A percentile compares a stretch with the other conserved stretches of the same genome.
Conservation (phyloP, 2,888 invertebrate species). For the Molorchus minor region DNA sequence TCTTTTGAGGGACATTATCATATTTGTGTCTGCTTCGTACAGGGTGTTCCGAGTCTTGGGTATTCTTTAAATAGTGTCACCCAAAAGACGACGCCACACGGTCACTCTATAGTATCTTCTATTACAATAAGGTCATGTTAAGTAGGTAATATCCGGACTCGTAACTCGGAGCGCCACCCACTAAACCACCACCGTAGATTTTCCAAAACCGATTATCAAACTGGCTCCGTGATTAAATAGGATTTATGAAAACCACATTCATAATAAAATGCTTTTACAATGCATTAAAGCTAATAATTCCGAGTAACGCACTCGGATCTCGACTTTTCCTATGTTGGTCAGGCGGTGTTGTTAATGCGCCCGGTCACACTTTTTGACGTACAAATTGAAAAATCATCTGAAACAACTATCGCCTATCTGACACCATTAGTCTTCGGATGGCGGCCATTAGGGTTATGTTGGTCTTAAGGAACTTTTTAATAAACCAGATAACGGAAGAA, state of each 20-base stretch:
- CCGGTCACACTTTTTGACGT: conserved; percentile 32
- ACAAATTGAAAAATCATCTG: conserved; percentile 50
- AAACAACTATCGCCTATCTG: conserved; percentile 47
- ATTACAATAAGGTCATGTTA: too few relatives aligned
- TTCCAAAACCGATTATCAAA: too few relatives aligned
- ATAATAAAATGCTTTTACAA: too few relatives aligned
- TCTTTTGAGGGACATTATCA: conserved; percentile 57
- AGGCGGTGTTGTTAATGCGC: conserved; percentile 8
- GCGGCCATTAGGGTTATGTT: conserved; percentile 49
- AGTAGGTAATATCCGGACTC: too few relatives aligned
- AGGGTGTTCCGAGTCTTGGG: too few relatives aligned
- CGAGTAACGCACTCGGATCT: neutral
- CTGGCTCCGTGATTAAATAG: too few relatives aligned
- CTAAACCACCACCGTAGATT: too few relatives aligned
- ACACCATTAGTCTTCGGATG: conserved; percentile 48
- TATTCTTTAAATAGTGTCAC: too few relatives aligned
- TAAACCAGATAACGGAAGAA: conserved; percentile 43
- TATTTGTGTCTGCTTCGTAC: conserved; percentile 49
- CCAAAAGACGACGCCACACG: too few relatives aligned
- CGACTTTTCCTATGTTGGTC: neutral
- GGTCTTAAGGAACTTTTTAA: conserved; percentile 44
- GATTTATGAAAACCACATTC: too few relatives aligned
- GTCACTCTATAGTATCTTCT: too few relatives aligned
- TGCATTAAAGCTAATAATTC: neutral
- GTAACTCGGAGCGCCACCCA: too few relatives aligned